Evolutionary conservation across 2,797 vertebrate species (phyloP).

Genomic region (Phoebastria nigripes): DNA sequence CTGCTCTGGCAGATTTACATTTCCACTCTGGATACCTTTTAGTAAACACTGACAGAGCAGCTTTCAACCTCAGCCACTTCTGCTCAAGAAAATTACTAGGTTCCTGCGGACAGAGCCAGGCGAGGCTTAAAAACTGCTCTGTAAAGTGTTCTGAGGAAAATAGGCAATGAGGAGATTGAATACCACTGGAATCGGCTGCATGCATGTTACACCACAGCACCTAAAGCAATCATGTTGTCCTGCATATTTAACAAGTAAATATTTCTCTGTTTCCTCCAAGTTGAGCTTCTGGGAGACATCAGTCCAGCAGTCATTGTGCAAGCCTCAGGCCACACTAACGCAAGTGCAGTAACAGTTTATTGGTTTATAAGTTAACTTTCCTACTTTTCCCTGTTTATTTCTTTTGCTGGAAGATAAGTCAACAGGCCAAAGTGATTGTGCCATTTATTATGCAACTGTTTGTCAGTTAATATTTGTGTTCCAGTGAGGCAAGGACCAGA

Average conservation of each 20-base stretch:
- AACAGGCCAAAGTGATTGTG: not conserved
- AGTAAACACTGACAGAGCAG: not conserved
- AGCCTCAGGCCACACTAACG: rapidly evolving
- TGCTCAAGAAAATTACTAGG: not conserved
- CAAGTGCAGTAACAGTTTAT: not conserved
- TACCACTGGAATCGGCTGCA: not conserved
- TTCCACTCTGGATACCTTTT: not conserved
- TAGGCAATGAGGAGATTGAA: rapidly evolving
- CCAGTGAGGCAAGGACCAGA: constrained; percentile 22
- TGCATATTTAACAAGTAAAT: not conserved
- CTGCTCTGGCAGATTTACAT: not conserved
- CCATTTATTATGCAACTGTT: constrained; percentile 4
- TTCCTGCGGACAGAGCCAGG: not conserved
- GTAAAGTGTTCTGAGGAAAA: not conserved
- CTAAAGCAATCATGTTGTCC: not conserved
- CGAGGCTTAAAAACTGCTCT: not conserved
- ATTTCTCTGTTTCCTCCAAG: not conserved
- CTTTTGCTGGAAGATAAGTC: not conserved
- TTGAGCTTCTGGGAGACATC: not conserved
- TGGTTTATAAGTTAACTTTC: not conserved
- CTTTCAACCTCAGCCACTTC: not conserved
- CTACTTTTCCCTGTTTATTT: not conserved
- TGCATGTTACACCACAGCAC: rapidly evolving
- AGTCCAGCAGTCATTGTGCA: not conserved
- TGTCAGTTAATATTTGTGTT: constrained; percentile 51